phyloP scores from a whole-genome alignment of 1,140 invertebrate species.

The Hylaeus anthracinus region DNA sequence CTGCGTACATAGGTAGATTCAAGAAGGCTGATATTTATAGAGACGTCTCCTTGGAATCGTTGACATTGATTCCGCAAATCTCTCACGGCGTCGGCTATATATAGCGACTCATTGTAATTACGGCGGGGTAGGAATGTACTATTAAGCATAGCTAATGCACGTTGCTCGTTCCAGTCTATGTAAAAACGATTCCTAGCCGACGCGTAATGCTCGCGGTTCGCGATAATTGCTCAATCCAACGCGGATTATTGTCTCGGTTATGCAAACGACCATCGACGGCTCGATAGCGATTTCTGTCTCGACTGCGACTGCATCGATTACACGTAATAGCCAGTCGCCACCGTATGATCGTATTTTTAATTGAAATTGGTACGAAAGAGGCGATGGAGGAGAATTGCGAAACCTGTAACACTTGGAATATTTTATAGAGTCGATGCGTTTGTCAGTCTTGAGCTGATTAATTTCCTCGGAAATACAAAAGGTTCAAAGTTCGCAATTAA shows the following conservation, averaged over 20 bases:
- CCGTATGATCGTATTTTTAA: background rate
- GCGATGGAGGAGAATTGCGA: no score
- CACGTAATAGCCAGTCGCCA: background rate
- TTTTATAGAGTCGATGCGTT: no score
- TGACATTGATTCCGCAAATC: conserved; percentile 61
- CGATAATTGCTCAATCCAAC: conserved; percentile 25
- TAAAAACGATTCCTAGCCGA: background rate
- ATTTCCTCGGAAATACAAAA: no score
- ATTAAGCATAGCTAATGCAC: conserved; percentile 46
- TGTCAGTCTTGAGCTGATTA: no score
- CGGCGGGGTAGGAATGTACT: conserved; percentile 25
- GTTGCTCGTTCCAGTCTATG: background rate
- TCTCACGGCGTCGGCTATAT: conserved; percentile 49
- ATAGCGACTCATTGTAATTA: conserved; percentile 56
- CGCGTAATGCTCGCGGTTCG: background rate
- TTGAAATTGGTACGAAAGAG: background rate
- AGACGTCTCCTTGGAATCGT: conserved; percentile 50
- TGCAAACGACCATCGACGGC: background rate
- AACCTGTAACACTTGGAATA: no score
- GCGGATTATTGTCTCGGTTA: background rate
- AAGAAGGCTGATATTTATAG: conserved; percentile 43
- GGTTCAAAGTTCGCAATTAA: no score
- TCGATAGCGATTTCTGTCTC: background rate
- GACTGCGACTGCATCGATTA: background rate
- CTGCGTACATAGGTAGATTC: background rate